Evolutionary conservation across 92 coral and sea anemone species (phyloP).

Genomic region (Paramuricea clavata): DNA sequence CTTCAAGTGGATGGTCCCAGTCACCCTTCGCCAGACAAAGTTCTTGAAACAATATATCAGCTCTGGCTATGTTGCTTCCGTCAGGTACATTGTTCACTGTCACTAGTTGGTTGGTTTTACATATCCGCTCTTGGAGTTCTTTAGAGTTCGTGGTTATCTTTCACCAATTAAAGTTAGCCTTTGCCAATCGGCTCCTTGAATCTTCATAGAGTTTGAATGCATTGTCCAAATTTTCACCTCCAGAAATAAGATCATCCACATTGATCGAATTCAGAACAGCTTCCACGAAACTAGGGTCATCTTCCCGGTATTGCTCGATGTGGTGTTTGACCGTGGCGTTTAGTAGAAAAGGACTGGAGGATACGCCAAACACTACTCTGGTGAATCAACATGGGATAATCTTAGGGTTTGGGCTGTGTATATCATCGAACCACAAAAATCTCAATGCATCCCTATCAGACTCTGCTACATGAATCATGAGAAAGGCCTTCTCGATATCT

Average conservation of each 20-base stretch:
- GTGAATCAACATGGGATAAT: conserved; percentile 19
- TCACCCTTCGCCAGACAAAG: conserved; percentile 48
- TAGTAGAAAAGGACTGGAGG: conserved; percentile 43
- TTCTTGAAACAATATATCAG: conserved; percentile 52
- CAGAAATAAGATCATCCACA: conserved; percentile 40
- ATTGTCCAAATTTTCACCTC: conserved; percentile 32
- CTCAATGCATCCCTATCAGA: conserved; percentile 59
- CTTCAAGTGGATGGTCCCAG: conserved; percentile 56
- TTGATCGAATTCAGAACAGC: conserved; percentile 3
- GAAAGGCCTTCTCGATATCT: conserved; percentile 65
- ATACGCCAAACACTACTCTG: conserved; percentile 29
- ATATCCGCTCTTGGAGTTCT: conserved; percentile 41
- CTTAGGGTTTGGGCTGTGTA: conserved; percentile 12
- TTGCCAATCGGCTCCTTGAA: conserved; percentile 53
- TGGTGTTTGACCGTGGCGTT: conserved; percentile 57
- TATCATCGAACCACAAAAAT: conserved; percentile 31
- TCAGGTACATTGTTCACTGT: not conserved
- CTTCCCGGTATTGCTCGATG: conserved; percentile 33
- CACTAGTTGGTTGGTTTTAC: not conserved
- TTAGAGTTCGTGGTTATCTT: no score
- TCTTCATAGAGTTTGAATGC: conserved; percentile 49
- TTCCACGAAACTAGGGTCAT: conserved; percentile 39
- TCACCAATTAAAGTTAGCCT: no score
- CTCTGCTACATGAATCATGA: conserved; percentile 55
- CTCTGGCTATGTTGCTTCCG: no score